phyloP scores from a whole-genome alignment of 2,888 invertebrate species.

The Bombylius major region DNA sequence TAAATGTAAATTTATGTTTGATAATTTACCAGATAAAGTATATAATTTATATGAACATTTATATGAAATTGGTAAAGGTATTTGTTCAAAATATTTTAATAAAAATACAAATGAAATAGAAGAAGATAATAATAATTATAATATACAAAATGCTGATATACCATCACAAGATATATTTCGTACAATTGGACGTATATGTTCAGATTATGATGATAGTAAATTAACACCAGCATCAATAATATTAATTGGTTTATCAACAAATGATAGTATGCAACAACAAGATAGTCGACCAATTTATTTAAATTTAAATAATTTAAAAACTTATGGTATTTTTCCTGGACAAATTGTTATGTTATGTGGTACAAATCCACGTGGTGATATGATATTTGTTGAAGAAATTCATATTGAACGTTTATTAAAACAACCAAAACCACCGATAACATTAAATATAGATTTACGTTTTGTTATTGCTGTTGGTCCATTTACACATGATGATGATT shows the following conservation, averaged over 20 bases:
- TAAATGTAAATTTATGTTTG: conserved; percentile 37
- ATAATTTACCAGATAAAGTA: conserved; percentile 27
- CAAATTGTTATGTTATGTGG: conserved; percentile 56
- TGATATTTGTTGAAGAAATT: conserved; percentile 53
- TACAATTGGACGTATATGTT: conserved; percentile 58
- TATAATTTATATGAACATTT: conserved; percentile 29
- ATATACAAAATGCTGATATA: conserved; percentile 28
- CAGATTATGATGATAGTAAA: conserved; percentile 55
- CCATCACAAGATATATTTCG: conserved; percentile 25
- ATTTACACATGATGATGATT: conserved; percentile 62
- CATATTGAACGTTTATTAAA: conserved; percentile 42
- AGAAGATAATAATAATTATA: conserved; percentile 17
- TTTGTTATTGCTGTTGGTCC: conserved; percentile 73
- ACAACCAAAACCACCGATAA: conserved; percentile 34
- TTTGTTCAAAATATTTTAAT: conserved; percentile 29
- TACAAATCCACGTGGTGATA: conserved; percentile 54
- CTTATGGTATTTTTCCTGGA: conserved; percentile 33
- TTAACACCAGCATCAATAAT: conserved; percentile 57
- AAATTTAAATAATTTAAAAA: conserved; percentile 39
- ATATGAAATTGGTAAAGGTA: conserved; percentile 25
- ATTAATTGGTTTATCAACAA: conserved; percentile 45
- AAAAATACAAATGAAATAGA: conserved; percentile 16
- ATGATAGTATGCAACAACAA: neutral
- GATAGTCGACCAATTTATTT: conserved; percentile 37
- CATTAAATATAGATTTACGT: conserved; percentile 44